These are phyloP conservation scores for Pelecanoides urinatrix DNA, from an alignment of 2,113 vertebrate genomes.

Conservation along the genomic window DNA sequence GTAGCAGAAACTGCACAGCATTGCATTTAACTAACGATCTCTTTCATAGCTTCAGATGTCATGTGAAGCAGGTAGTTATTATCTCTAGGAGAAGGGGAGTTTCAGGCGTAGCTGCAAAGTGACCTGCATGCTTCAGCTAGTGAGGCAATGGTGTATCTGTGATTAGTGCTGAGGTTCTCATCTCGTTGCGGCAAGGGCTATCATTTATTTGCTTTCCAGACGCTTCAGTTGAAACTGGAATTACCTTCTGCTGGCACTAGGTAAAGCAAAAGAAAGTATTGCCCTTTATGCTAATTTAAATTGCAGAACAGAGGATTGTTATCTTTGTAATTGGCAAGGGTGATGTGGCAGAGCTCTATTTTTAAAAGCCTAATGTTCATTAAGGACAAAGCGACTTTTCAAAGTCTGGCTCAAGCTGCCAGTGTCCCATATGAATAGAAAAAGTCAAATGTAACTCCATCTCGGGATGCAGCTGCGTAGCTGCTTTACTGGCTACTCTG, in stretches of 20 bases:
- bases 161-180: not conserved
- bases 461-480: not conserved
- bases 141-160: not conserved
- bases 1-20: not conserved
- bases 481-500: not conserved
- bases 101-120: not conserved
- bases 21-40: rapidly evolving
- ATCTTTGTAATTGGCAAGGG: not conserved
- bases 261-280: not conserved
- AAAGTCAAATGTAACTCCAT: not conserved
- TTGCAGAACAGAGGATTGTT: not conserved
- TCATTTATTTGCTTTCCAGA: not conserved
- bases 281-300: not conserved
- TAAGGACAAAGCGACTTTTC: not conserved
- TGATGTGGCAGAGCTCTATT: not conserved
- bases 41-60: not conserved
- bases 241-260: not conserved
- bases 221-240: not conserved
- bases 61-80: not conserved
- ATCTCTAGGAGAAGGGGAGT: not conserved
- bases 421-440: not conserved
- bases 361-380: not conserved
- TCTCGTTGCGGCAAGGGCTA: not conserved
- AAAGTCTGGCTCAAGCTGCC: not conserved
- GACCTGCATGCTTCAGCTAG: not conserved